Percentiles rank a stretch among this genome's conserved stretches.
Evolutionary conservation across 2,888 invertebrate genomes (phyloP).

Genomic region (Cheilosia variabilis): DNA sequence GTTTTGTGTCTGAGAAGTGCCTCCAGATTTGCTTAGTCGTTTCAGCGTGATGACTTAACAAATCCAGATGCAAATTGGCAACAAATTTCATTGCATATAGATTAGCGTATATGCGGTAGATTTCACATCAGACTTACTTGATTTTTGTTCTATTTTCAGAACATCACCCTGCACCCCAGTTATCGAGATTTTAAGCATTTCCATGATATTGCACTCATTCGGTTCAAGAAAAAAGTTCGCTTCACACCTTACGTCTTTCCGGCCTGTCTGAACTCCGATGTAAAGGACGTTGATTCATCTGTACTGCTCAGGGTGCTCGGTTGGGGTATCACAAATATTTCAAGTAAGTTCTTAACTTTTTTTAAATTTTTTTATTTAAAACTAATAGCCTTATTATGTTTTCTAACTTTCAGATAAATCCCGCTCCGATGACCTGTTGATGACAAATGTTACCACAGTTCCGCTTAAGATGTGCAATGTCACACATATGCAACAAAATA

Average conservation of each 20-base stretch:
- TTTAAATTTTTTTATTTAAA: not conserved
- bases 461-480: constrained; percentile 66
- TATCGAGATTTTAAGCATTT: constrained; percentile 58
- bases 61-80: no score
- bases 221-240: constrained; percentile 50
- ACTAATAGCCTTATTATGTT: not conserved
- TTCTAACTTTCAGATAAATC: constrained; percentile 64
- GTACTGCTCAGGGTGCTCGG: constrained; percentile 75
- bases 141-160: constrained; percentile 39
- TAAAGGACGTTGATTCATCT: constrained; percentile 47
- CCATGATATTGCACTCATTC: constrained; percentile 78
- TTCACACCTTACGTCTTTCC: constrained; percentile 70
- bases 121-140: no score
- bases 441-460: constrained; percentile 76
- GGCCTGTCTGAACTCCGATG: constrained; percentile 77
- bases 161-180: constrained; percentile 59
- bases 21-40: no score
- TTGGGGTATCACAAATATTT: constrained; percentile 75
- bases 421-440: constrained; percentile 70
- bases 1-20: no score
- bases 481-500: not conserved
- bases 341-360: constrained; percentile 55
- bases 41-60: no score
- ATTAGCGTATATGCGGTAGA: no score
- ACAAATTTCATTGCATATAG: no score